A percentile compares a stretch with the other conserved stretches of the same genome.
phyloP scores from a whole-genome alignment of 2,797 vertebrate genomes.

The Manis javanica region DNA sequence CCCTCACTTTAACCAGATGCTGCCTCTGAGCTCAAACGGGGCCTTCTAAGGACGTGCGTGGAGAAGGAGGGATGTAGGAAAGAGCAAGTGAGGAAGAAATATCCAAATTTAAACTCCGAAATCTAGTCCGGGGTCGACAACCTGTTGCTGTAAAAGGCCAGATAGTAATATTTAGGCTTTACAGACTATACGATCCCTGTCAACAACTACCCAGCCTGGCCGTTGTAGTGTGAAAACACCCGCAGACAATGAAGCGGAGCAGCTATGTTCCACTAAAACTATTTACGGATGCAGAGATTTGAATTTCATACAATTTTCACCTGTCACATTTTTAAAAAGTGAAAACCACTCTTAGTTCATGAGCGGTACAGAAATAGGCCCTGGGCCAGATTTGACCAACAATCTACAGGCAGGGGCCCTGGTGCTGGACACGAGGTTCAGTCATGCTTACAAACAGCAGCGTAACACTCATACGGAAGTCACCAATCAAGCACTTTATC shows the following conservation, averaged over 20 bases:
- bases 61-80: neutral
- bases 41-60: neutral
- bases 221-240: neutral
- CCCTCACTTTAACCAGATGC: neutral
- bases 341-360: neutral
- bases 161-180: neutral
- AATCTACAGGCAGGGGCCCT: neutral
- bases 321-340: neutral
- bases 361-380: neutral
- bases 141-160: neutral
- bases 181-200: neutral
- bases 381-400: neutral
- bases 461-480: neutral
- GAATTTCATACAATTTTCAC: neutral
- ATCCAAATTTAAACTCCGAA: neutral
- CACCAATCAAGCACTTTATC: neutral
- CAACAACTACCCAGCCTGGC: neutral
- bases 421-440: neutral
- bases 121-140: neutral
- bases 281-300: neutral
- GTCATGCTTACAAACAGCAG: neutral
- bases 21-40: neutral
- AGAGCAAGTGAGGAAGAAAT: neutral
- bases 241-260: neutral
- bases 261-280: neutral